phyloP scores from a whole-genome alignment of 2,797 vertebrate genomes.

The Amniataba percoides region DNA sequence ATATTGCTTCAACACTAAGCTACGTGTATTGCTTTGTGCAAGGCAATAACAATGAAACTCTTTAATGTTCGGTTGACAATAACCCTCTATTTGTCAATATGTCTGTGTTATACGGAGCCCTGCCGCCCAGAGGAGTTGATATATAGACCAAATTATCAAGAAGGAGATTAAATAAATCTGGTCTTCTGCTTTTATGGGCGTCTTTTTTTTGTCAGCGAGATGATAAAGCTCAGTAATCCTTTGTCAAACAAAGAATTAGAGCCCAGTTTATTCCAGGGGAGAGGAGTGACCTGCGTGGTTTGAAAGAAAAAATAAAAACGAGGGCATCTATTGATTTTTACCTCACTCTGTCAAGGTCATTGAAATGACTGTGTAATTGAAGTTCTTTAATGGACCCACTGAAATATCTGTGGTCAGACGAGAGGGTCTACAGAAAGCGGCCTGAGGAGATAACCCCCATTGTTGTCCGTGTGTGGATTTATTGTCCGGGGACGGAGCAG shows the following conservation, averaged over 20 bases:
- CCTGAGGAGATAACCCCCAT: constrained; percentile 41
- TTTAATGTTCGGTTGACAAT: constrained; percentile 53
- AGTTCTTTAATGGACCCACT: constrained; percentile 68
- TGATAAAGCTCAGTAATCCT: constrained; percentile 64
- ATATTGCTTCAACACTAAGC: constrained; percentile 29
- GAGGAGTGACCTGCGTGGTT: constrained; percentile 46
- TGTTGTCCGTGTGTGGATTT: constrained; percentile 25
- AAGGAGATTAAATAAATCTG: constrained; percentile 67
- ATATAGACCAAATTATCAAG: constrained; percentile 68
- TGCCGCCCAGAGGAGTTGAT: constrained; percentile 48
- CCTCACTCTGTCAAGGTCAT: constrained; percentile 76
- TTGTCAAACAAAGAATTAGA: constrained; percentile 59
- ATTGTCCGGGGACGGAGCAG: constrained; percentile 23
- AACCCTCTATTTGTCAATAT: constrained; percentile 37
- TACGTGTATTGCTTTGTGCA: constrained; percentile 38
- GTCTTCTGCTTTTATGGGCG: constrained; percentile 55
- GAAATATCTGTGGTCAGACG: constrained; percentile 59
- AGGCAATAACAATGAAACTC: constrained; percentile 52
- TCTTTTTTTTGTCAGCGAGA: constrained; percentile 53
- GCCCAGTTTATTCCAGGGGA: constrained; percentile 26
- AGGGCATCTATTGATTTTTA: constrained; percentile 72
- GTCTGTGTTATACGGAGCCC: constrained; percentile 31
- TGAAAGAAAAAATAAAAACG: constrained; percentile 35
- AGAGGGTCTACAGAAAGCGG: constrained; percentile 36
- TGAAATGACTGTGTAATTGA: constrained; percentile 73